Conservation (phyloP, 2,888 invertebrate genomes). For the Trisateles emortualis region DNA sequence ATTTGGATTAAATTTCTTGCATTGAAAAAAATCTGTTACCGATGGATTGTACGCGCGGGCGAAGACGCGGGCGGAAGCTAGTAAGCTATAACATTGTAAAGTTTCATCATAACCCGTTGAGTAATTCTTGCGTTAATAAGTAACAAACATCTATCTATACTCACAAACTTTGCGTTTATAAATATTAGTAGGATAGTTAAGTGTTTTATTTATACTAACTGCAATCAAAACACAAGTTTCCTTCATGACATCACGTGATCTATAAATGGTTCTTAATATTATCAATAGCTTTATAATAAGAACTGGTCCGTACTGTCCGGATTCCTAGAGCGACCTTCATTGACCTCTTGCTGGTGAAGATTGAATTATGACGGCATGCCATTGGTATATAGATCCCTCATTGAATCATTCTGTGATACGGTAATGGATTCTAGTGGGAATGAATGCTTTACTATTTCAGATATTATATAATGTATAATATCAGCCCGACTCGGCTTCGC, state of each 20-base stretch:
- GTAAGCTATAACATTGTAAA: no score
- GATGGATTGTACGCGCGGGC: no score
- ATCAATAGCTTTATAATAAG: constrained; percentile 25
- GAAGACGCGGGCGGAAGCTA: no score
- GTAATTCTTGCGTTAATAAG: no score
- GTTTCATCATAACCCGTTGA: no score
- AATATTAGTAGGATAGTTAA: no score
- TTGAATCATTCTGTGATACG: constrained; percentile 17
- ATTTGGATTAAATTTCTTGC: no score
- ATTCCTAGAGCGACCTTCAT: constrained; percentile 39
- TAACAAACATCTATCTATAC: no score
- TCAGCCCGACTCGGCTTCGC: no score
- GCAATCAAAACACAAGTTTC: background rate
- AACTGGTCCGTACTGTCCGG: constrained; percentile 19
- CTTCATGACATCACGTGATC: background rate
- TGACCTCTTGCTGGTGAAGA: constrained; percentile 37
- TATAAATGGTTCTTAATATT: background rate
- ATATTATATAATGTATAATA: constrained; percentile 19
- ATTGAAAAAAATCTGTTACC: no score
- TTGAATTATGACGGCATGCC: constrained; percentile 35
- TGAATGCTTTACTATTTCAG: background rate
- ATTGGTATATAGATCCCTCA: constrained; percentile 35
- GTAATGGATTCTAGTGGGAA: constrained; percentile 27
- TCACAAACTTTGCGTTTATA: no score
- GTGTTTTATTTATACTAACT: no score